A percentile compares a stretch with the other conserved stretches of the same genome.
Evolutionary conservation across 2,888 invertebrate genomes (phyloP).

Genomic region (Pomacea canaliculata): DNA sequence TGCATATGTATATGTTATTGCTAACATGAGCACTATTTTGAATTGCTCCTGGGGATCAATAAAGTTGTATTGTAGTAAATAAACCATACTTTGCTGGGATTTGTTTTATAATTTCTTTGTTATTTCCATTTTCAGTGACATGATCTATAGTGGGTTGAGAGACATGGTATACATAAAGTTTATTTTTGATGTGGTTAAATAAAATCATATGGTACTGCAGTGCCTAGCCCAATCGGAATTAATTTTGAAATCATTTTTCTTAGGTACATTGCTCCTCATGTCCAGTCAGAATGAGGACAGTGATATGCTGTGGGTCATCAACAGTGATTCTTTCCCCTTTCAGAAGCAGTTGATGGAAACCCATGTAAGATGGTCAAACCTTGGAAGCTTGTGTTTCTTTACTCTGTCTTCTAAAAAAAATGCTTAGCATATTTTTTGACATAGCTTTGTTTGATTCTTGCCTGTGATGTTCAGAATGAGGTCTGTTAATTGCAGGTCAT

Average conservation of each 20-base stretch:
- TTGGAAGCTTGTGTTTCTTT: not conserved
- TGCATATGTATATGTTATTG: too few relatives aligned
- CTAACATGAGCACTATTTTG: too few relatives aligned
- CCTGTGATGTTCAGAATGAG: too few relatives aligned
- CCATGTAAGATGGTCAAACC: slow-evolving; percentile 56
- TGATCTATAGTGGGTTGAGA: too few relatives aligned
- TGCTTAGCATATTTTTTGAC: too few relatives aligned
- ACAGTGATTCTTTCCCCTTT: slow-evolving; percentile 81
- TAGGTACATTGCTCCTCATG: slow-evolving; percentile 80
- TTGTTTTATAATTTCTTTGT: not conserved
- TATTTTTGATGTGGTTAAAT: too few relatives aligned
- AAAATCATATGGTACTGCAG: too few relatives aligned
- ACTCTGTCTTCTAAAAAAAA: not conserved
- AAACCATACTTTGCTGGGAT: not conserved
- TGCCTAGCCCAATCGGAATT: too few relatives aligned
- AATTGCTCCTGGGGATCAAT: too few relatives aligned
- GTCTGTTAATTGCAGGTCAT: too few relatives aligned
- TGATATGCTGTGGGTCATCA: slow-evolving; percentile 83
- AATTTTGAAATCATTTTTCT: slow-evolving; percentile 22
- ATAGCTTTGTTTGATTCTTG: too few relatives aligned
- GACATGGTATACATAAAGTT: too few relatives aligned
- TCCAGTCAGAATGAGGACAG: slow-evolving; percentile 79
- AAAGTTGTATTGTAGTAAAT: not conserved
- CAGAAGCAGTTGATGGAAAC: slow-evolving; percentile 70
- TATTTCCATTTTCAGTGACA: not conserved